Evolutionary conservation across 92 coral and sea anemone species (phyloP).

Genomic region (Zoanthus gigantus): DNA sequence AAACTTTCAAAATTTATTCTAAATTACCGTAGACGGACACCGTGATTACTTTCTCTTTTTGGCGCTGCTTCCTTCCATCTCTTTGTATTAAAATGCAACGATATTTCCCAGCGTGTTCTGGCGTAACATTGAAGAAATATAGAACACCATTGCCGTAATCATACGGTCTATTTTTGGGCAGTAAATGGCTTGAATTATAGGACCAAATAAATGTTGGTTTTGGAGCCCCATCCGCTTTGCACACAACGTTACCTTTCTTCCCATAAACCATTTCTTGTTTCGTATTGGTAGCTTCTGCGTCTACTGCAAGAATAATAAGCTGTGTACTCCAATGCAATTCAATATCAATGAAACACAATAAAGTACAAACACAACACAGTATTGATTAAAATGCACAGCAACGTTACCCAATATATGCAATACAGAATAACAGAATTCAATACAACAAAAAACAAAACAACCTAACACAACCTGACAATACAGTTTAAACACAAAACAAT

Average conservation of each 20-base stretch:
- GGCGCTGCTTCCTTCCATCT: background rate
- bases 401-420: too few species aligned
- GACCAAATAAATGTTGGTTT: constrained; percentile 3
- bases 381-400: too few species aligned
- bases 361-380: too few species aligned
- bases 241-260: background rate
- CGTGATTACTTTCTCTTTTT: background rate
- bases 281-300: background rate
- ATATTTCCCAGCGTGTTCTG: too few species aligned
- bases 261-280: background rate
- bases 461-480: too few species aligned
- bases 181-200: background rate
- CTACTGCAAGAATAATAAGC: background rate
- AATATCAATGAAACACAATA: too few species aligned
- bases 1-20: too few species aligned
- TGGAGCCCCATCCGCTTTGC: constrained; percentile 11
- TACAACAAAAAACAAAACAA: too few species aligned
- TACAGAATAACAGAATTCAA: too few species aligned
- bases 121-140: background rate
- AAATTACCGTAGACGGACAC: constrained; percentile 19
- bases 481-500: too few species aligned
- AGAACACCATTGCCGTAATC: background rate
- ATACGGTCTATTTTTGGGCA: background rate
- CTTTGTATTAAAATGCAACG: background rate
- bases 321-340: too few species aligned